phyloP scores from a whole-genome alignment of 2,888 invertebrate species.

The Cenopis cana region DNA sequence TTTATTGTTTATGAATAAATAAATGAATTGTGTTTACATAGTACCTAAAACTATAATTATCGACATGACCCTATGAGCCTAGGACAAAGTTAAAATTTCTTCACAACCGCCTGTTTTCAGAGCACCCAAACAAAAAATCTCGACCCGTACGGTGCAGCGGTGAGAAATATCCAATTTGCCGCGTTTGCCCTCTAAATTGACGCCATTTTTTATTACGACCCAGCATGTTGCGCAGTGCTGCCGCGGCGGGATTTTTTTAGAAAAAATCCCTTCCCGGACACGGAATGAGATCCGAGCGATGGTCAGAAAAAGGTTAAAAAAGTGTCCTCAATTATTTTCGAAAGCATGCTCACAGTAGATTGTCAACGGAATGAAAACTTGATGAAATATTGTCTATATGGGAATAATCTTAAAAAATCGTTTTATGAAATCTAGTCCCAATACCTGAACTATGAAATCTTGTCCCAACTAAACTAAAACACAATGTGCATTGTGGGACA shows the following conservation, averaged over 20 bases:
- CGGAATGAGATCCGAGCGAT: constrained; percentile 34
- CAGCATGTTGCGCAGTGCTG: constrained; percentile 69
- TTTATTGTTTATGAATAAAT: no score
- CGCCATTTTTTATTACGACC: constrained; percentile 78
- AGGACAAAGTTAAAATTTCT: constrained; percentile 25
- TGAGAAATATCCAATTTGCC: constrained; percentile 82
- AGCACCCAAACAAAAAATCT: constrained; percentile 55
- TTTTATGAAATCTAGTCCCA: no score
- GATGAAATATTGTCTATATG: neutral
- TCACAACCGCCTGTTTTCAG: constrained; percentile 29
- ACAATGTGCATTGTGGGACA: no score
- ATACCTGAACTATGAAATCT: no score
- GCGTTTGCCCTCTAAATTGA: constrained; percentile 80
- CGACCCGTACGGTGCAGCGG: constrained; percentile 65
- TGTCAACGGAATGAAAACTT: neutral
- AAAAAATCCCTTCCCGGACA: constrained; percentile 31
- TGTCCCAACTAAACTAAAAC: no score
- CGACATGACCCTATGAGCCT: no score
- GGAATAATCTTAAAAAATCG: no score
- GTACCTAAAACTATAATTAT: neutral
- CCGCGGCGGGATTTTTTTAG: constrained; percentile 48
- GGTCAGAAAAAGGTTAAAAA: constrained; percentile 27
- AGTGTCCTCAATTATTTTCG: constrained; percentile 29
- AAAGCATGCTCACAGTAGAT: constrained; percentile 26
- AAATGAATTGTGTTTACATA: no score